Evolutionary conservation across 1,140 invertebrate species (phyloP).

Genomic region (Papilio helenus): DNA sequence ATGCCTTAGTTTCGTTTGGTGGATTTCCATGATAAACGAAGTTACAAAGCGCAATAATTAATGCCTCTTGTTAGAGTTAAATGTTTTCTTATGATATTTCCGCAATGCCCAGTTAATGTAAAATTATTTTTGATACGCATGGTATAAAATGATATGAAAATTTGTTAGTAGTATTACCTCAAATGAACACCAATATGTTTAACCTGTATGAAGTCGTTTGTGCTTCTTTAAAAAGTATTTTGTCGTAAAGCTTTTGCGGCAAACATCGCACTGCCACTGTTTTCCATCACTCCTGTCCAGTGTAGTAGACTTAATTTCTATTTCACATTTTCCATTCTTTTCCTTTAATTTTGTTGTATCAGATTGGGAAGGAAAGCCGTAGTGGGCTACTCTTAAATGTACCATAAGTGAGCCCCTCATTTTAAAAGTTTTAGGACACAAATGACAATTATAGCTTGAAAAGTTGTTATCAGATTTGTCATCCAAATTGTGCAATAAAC

Average conservation of each 20-base stretch:
- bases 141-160: conserved; percentile 37
- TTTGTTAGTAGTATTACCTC: conserved; percentile 75
- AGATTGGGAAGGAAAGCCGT: conserved; percentile 72
- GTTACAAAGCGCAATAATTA: conserved; percentile 35
- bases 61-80: conserved; percentile 37
- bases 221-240: conserved; percentile 96
- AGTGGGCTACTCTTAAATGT: conserved; percentile 91
- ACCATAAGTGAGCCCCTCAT: conserved; percentile 92
- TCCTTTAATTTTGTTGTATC: conserved; percentile 48
- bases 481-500: conserved; percentile 87
- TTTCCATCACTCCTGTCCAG: conserved; percentile 71
- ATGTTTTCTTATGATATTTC: conserved; percentile 4
- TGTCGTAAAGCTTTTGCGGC: conserved; percentile 92
- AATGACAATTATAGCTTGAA: conserved; percentile 88
- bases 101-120: not conserved
- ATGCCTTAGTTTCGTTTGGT: not conserved
- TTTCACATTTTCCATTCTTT: conserved; percentile 38
- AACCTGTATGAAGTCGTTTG: conserved; percentile 90
- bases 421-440: conserved; percentile 91
- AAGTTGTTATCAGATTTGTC: conserved; percentile 80
- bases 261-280: conserved; percentile 92
- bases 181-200: conserved; percentile 71
- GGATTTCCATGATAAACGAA: not conserved
- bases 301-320: conserved; percentile 50
- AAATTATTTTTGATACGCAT: conserved; percentile 2